Percentiles rank a stretch among this genome's conserved stretches.
Conservation (phyloP, 2,113 vertebrate species). For the Sciurus niger region DNA sequence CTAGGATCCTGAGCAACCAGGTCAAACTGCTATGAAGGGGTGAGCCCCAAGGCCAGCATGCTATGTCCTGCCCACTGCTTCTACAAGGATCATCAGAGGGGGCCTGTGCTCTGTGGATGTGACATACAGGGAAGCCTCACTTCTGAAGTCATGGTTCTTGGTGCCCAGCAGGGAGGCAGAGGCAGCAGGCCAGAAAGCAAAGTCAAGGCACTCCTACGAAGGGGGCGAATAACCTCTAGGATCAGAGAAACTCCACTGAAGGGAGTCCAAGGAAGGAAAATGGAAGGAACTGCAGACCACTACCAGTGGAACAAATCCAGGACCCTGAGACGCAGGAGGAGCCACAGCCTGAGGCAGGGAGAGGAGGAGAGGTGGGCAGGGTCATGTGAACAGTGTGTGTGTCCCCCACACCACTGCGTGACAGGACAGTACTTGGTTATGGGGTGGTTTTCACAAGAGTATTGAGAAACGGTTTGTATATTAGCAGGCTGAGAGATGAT, state of each 20-base stretch:
- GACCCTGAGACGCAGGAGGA: neutral
- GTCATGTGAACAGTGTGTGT: accelerated
- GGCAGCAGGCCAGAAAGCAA: neutral
- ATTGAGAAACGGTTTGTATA: neutral
- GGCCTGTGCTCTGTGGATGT: neutral
- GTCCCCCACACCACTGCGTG: too few relatives aligned
- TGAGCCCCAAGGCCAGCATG: too few relatives aligned
- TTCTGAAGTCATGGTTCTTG: neutral
- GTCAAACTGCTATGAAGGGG: too few relatives aligned
- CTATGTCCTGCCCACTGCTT: neutral
- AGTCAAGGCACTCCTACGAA: accelerated
- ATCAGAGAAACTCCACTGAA: neutral
- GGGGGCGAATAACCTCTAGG: neutral
- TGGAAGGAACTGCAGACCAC: accelerated
- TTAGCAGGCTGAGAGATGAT: neutral
- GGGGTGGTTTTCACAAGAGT: neutral
- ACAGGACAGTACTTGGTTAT: neutral
- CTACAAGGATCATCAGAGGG: neutral
- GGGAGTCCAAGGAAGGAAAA: neutral
- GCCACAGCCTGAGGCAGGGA: accelerated
- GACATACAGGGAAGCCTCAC: neutral
- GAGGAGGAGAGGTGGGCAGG: accelerated
- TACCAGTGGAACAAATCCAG: neutral
- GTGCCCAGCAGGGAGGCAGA: too few relatives aligned
- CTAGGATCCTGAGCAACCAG: neutral